phyloP scores from a whole-genome alignment of 2,113 vertebrate species.

The Apaloderma vittatum region DNA sequence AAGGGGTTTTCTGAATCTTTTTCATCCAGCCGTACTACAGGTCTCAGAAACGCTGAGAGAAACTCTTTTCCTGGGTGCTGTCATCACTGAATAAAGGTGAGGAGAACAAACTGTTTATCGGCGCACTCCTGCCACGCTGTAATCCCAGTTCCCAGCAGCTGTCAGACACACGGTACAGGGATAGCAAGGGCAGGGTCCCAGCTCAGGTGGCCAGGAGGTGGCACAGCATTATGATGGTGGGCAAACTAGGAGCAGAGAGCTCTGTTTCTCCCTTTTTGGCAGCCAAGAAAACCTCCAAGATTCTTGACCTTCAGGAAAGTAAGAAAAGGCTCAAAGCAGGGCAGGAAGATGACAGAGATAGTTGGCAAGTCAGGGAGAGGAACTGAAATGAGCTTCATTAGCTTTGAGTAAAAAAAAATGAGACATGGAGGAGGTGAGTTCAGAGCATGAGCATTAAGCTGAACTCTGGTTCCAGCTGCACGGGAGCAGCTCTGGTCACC shows the following conservation, averaged over 20 bases:
- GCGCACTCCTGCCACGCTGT: neutral
- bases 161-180: rapidly evolving
- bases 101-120: neutral
- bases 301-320: neutral
- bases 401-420: neutral
- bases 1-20: neutral
- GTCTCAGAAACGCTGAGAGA: neutral
- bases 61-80: neutral
- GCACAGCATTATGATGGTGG: neutral
- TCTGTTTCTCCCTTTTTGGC: neutral
- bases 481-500: neutral
- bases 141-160: neutral
- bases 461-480: neutral
- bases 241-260: neutral
- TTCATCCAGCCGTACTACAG: neutral
- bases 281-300: neutral
- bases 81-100: neutral
- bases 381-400: neutral
- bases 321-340: neutral
- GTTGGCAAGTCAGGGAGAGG: neutral
- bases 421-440: neutral
- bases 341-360: neutral
- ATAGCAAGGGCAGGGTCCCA: neutral
- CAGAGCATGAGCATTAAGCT: neutral
- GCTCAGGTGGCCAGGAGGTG: neutral